These are phyloP conservation scores for Tyrophagus putrescentiae DNA, from an alignment of 1,140 invertebrate genomes.

Conservation along the genomic window DNA sequence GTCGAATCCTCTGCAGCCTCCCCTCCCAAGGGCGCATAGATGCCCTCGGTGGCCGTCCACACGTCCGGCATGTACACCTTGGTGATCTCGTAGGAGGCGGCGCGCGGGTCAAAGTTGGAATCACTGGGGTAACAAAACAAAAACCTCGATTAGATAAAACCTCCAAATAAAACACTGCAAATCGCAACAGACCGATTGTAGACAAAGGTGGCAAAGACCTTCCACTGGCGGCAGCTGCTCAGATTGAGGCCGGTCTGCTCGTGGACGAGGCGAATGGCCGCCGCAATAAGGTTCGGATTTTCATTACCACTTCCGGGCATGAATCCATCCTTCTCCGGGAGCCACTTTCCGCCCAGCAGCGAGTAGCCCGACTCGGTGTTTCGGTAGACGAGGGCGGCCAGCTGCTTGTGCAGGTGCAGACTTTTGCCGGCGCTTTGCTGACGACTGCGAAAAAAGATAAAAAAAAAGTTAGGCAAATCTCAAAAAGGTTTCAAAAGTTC, in stretches of 20 bases:
- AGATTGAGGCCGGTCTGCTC: conserved; percentile 23
- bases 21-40: not conserved
- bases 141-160: conserved; percentile 18
- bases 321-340: conserved; percentile 18
- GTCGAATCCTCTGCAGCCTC: not conserved
- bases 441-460: too few relatives aligned
- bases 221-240: conserved; percentile 17
- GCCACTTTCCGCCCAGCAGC: conserved; percentile 22
- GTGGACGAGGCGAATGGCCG: conserved; percentile 14
- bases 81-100: conserved; percentile 18
- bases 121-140: conserved; percentile 8
- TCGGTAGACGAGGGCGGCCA: conserved; percentile 19
- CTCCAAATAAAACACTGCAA: not conserved
- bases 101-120: not conserved
- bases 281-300: conserved; percentile 20
- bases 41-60: conserved; percentile 16
- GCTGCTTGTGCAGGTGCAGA: conserved; percentile 18
- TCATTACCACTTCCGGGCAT: not conserved
- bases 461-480: too few relatives aligned
- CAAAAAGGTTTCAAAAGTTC: not conserved
- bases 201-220: conserved; percentile 16
- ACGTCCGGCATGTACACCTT: conserved; percentile 20
- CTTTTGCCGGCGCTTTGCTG: conserved; percentile 15
- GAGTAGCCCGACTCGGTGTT: conserved; percentile 19
- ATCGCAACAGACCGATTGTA: conserved; percentile 20